A percentile compares a stretch with the other conserved stretches of the same genome.
phyloP scores from a whole-genome alignment of 2,113 vertebrate species.

The Mobula birostris region DNA sequence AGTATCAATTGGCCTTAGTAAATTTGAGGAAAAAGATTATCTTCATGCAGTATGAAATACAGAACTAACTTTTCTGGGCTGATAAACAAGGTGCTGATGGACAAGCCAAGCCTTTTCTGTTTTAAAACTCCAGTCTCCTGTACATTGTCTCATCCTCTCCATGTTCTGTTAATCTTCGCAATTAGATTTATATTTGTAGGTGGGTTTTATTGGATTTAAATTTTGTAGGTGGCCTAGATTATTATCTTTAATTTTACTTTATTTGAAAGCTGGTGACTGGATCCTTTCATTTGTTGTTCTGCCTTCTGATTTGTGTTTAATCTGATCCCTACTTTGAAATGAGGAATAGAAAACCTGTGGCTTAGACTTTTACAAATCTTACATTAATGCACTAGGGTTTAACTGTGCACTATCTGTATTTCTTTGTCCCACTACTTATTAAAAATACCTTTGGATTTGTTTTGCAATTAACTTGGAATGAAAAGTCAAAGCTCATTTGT shows the following conservation, averaged over 20 bases:
- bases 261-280: background rate
- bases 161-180: background rate
- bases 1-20: conserved; percentile 7
- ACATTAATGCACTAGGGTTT: background rate
- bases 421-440: background rate
- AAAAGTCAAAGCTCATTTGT: background rate
- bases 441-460: background rate
- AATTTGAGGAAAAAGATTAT: conserved; percentile 1
- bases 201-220: background rate
- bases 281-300: background rate
- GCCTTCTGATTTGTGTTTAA: background rate
- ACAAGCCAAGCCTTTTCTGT: background rate
- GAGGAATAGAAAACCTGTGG: background rate
- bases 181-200: background rate
- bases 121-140: background rate
- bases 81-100: conserved; percentile 23
- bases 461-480: conserved; percentile 20
- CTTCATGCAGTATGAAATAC: background rate
- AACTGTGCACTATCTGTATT: background rate
- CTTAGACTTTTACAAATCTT: background rate
- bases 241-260: conserved; percentile 1
- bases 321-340: background rate
- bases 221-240: background rate
- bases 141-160: background rate
- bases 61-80: background rate